Evolutionary conservation across 2,888 invertebrate genomes (phyloP), one percentile per base, ranked within the genome.

Genomic region (Himalopsyche japonica): DNA sequence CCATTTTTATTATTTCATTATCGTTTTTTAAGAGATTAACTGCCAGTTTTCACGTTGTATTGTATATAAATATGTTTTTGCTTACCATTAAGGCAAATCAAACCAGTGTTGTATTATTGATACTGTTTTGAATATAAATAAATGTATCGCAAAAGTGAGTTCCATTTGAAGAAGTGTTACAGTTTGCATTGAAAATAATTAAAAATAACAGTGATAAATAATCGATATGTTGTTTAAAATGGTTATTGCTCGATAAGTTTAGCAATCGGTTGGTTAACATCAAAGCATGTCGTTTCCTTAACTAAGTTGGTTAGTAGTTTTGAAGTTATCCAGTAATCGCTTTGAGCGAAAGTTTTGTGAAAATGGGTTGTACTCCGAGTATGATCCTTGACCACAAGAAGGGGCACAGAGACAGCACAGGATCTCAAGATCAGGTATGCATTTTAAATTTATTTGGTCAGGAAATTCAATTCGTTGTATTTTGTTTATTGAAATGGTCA

Each of bases 351-450:
- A 57, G 57, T 57, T 20, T 57, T 57, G 57, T 57, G 57, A 83
- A 79, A 43, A 94, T 94, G 94, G 94, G 94, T 89, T 94, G 94
- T 89, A 93, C 94, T 87, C 94, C 94, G 88, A 94, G 94, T 89
- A 93, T 93, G 91, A 90, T 94, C 87, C 90, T 94, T 88, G 93
- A 94, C 89, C 93, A 93, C 89, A 93, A 94, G 90, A 92, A 90
- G 87, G 93, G 94, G 84, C 91, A 92, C 70, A 92, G 93, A 86
- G 93, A 93, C 90, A 93, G 93, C 90, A 88, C 90, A 4, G 91
- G 92, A 37, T 92, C 92, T 18, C 92, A 92, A 82, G 92, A 92
- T 87, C 92, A 91, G 3, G 92, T 92, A 83, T 80, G 18, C 0
- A 10, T 24, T 24, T 70, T 70, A 32, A 32, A 32, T 4, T 32